Evolutionary conservation across 2,888 invertebrate genomes (phyloP).

Genomic region (Synergus gifuensis): DNA sequence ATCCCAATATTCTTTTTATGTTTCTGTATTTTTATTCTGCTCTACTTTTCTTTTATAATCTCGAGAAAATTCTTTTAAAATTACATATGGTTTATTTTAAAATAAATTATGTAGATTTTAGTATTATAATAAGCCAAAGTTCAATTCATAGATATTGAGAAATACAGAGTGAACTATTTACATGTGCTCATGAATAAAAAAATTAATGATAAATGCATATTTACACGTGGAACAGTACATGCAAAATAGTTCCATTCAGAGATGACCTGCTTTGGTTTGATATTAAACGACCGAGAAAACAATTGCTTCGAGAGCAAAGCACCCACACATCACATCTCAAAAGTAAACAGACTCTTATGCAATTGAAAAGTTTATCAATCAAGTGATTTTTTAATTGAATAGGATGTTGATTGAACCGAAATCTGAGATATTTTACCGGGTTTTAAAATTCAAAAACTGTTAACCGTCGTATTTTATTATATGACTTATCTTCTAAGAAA

Average conservation of each 20-base stretch:
- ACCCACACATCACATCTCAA: not conserved
- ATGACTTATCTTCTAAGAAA: not conserved
- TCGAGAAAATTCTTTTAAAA: not conserved
- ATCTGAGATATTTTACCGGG: no score
- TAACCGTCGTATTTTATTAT: not conserved
- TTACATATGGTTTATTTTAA: not conserved
- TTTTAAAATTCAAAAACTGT: no score
- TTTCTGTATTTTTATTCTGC: not conserved
- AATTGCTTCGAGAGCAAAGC: conserved; percentile 8
- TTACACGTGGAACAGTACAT: not conserved
- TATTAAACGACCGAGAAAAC: conserved; percentile 8
- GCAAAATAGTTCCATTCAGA: conserved; percentile 10
- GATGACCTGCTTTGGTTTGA: conserved; percentile 37
- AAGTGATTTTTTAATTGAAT: not conserved
- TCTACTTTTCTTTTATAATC: not conserved
- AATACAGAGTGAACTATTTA: not conserved
- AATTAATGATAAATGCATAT: not conserved
- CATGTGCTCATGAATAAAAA: not conserved
- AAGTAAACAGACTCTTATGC: not conserved
- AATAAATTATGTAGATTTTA: not conserved
- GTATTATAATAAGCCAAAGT: not conserved
- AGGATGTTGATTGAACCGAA: not conserved
- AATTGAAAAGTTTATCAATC: not conserved
- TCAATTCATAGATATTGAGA: not conserved
- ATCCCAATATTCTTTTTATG: not conserved